Evolutionary conservation across 2,797 vertebrate genomes (phyloP).

Genomic region (Parambassis ranga): DNA sequence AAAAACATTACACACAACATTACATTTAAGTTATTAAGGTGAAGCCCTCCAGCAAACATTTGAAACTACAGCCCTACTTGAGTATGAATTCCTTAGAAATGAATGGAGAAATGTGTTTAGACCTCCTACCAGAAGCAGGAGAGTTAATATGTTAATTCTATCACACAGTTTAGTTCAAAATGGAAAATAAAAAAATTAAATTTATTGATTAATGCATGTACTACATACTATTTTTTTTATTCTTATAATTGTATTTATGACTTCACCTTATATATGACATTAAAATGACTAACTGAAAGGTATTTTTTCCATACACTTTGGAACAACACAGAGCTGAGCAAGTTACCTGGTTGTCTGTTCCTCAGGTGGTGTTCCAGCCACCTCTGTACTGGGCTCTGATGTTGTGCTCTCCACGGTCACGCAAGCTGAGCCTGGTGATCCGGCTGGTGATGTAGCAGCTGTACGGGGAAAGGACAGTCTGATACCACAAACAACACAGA

Average conservation of each 20-base stretch:
- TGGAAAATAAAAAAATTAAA: too few relatives aligned
- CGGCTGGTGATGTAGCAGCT: slow-evolving; percentile 79
- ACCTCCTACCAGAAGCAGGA: too few relatives aligned
- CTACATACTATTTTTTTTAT: too few relatives aligned
- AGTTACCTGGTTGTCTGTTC: slow-evolving; percentile 83
- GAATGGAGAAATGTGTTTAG: too few relatives aligned
- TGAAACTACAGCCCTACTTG: not conserved
- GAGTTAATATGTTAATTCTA: too few relatives aligned
- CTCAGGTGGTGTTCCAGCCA: slow-evolving; percentile 72
- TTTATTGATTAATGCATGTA: too few relatives aligned
- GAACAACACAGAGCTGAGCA: not conserved
- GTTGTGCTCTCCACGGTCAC: slow-evolving; percentile 72
- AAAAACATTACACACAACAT: slow-evolving; percentile 24
- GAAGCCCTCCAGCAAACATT: slow-evolving; percentile 2
- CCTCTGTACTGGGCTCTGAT: slow-evolving; percentile 76
- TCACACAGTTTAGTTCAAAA: too few relatives aligned
- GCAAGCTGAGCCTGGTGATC: slow-evolving; percentile 67
- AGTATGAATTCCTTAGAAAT: not conserved
- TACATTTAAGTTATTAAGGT: slow-evolving; percentile 9
- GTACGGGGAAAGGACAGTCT: slow-evolving; percentile 35
- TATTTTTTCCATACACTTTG: not conserved
- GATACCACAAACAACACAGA: slow-evolving; percentile 7
- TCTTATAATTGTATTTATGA: too few relatives aligned
- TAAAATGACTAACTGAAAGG: not conserved
- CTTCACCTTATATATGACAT: not conserved